These are phyloP conservation scores for Grammomys surdaster DNA, from an alignment of 2,113 vertebrate genomes.

Conservation along the genomic window DNA sequence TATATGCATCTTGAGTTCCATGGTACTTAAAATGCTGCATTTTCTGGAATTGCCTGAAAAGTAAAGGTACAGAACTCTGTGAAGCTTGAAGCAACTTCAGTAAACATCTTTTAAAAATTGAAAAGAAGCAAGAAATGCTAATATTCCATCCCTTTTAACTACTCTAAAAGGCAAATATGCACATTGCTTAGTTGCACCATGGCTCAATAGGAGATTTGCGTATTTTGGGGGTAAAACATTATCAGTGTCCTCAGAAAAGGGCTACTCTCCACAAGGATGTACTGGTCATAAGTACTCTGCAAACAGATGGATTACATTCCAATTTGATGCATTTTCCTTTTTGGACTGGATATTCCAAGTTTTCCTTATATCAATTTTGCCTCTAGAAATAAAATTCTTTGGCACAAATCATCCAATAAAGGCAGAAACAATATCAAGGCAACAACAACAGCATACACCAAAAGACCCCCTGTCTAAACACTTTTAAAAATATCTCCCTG, in stretches of 20 bases:
- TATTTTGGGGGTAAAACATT: constrained; percentile 14
- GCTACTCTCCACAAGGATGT: background rate
- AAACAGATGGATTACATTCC: constrained; percentile 29
- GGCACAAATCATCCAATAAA: constrained; percentile 45
- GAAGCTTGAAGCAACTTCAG: background rate
- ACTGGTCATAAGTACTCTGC: constrained; percentile 34
- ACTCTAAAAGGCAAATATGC: constrained; percentile 16
- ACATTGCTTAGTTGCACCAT: background rate
- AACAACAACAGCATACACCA: background rate
- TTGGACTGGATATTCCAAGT: constrained; percentile 26
- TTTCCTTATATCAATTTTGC: constrained; percentile 61
- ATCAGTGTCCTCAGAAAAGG: background rate
- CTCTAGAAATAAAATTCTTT: constrained; percentile 43
- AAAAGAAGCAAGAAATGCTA: constrained; percentile 25
- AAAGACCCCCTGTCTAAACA: background rate
- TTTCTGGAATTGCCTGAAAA: constrained; percentile 56
- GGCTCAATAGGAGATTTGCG: background rate
- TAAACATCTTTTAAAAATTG: background rate
- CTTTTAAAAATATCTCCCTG: constrained; percentile 12
- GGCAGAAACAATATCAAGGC: constrained; percentile 25
- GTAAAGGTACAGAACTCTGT: constrained; percentile 16
- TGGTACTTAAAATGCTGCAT: constrained; percentile 20
- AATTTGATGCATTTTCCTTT: constrained; percentile 2
- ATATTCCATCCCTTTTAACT: constrained; percentile 36
- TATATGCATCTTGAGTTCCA: background rate